Evolutionary conservation across 2,113 vertebrate species (phyloP).

Genomic region (Acinonyx jubatus): DNA sequence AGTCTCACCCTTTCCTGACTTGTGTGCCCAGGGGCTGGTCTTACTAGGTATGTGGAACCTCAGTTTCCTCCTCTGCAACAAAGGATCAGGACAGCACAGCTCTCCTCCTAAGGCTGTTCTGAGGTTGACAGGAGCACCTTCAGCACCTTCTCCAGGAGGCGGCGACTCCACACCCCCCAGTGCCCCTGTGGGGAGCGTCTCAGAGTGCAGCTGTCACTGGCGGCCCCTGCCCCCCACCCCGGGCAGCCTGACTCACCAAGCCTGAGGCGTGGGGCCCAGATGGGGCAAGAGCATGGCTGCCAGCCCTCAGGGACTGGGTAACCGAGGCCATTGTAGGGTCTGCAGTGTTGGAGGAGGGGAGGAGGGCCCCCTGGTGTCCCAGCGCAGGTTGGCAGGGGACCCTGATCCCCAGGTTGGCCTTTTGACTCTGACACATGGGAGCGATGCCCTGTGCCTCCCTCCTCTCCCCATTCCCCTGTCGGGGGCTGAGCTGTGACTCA

Average conservation of each 20-base stretch:
- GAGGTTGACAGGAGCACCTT: not conserved
- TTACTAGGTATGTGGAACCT: not conserved
- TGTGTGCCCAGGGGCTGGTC: not conserved
- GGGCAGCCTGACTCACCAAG: not conserved
- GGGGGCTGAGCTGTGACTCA: slow-evolving; percentile 41
- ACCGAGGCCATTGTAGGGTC: not conserved
- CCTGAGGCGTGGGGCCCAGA: not conserved
- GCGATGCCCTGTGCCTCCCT: not conserved
- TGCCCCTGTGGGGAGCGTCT: fast-evolving
- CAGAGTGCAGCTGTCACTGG: fast-evolving
- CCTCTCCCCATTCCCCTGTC: not conserved
- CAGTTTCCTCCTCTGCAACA: not conserved
- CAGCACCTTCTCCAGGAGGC: not conserved
- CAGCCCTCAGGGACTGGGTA: not conserved
- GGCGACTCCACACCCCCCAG: not conserved
- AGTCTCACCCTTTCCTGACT: not conserved
- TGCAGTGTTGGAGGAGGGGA: not conserved
- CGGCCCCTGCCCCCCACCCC: not conserved
- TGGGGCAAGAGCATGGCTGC: not conserved
- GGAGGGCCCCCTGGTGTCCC: not conserved
- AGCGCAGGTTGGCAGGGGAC: not conserved
- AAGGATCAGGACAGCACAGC: not conserved
- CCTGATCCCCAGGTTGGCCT: not conserved
- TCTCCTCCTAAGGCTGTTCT: not conserved
- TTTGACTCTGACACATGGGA: not conserved